Evolutionary conservation across 2,113 vertebrate species (phyloP), one percentile per base, ranked within the genome.

Genomic region (Sphyrna mokarran): DNA sequence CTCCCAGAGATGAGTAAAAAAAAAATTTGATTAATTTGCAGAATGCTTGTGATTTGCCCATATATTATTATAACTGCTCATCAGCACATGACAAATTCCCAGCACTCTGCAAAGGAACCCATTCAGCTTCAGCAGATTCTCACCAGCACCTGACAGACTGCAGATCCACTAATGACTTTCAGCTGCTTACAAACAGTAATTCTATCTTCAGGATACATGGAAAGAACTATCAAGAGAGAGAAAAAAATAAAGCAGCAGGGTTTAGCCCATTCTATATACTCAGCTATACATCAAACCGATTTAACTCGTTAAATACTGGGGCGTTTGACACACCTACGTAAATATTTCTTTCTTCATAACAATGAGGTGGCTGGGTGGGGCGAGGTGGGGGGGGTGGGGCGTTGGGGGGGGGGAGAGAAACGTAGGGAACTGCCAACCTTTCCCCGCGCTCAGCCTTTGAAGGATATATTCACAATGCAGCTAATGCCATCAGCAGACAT

Each of bases 31-130:
- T 98, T 98, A 98, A 98, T 98, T 98, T 98, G 98, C 98, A 98
- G 98, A 98, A 98, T 98, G 98, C 98, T 98, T 98, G 98, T 98
- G 98, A 98, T 98, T 98, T 98, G 98, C 98, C 98, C 98, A 98
- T 99, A 98, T 98, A 98, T 98, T 98, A 98, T 98, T 98, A 98
- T 98, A 98, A 98, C 98, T 98, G 98, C 98, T 98, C 98, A 98
- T 98, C 98, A 98, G 98, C 98, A 98, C 98, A 98, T 98, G 98
- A 98, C 98, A 98, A 98, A 98, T 98, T 97, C 98, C 98, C 97
- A 98, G 97, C 98, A 97, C 98, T 97, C 97, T 87, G 97, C 97
- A 97, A 97, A 97, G 97, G 97, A 98, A 97, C 98, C 98, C 98
- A 97, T 98, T 98, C 96, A 97, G 97, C 98, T 98, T 98, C 98